phyloP scores from a whole-genome alignment of 2,113 vertebrate species.

The Australoheros scitulus region DNA sequence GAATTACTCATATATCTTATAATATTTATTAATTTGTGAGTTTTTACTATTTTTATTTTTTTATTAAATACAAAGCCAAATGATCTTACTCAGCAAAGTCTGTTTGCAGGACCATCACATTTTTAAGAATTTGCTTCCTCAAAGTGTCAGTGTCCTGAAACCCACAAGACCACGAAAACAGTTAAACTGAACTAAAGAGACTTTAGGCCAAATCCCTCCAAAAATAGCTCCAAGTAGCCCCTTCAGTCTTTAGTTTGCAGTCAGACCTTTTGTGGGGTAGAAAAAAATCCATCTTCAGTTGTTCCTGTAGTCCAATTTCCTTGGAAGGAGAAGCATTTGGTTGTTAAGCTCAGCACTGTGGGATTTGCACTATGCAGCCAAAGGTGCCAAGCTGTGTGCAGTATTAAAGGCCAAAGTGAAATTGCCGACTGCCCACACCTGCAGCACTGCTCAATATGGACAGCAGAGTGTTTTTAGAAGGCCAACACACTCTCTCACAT shows the following conservation, averaged over 20 bases:
- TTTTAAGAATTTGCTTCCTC: not conserved
- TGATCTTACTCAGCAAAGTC: not conserved
- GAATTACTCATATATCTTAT: no score
- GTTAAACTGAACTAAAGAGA: not conserved
- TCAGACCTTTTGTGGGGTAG: not conserved
- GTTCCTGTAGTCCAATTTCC: conserved; percentile 26
- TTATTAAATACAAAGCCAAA: not conserved
- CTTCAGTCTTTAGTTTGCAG: not conserved
- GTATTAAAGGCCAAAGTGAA: conserved; percentile 30
- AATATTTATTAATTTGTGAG: no score
- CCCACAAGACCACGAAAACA: not conserved
- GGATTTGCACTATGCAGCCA: conserved; percentile 33
- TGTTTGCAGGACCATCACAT: not conserved
- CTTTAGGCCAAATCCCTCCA: not conserved
- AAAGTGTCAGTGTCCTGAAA: not conserved
- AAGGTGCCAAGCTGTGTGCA: conserved; percentile 37
- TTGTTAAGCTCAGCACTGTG: conserved; percentile 20
- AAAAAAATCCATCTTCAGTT: not conserved
- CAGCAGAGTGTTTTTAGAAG: conserved; percentile 39
- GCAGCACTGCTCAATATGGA: conserved; percentile 28
- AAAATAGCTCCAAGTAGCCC: not conserved
- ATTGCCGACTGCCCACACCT: conserved; percentile 29
- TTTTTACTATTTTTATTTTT: not conserved
- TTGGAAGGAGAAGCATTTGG: conserved; percentile 21
- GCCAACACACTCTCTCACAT: conserved; percentile 8